phyloP scores from a whole-genome alignment of 2,888 invertebrate species.

The Caenorhabditis sp. region DNA sequence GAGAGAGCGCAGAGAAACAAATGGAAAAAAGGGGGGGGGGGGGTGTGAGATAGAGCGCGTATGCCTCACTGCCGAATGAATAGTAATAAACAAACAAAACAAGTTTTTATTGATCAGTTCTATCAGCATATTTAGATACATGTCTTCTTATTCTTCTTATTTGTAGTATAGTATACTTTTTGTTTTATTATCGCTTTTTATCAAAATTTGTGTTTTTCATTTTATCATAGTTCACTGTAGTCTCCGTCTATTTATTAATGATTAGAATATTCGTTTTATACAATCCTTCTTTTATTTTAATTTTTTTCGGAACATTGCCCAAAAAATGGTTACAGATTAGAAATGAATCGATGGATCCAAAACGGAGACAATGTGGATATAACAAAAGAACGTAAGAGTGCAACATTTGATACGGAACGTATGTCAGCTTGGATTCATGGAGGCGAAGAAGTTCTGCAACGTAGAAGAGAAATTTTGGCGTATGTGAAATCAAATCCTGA shows the following conservation, averaged over 20 bases:
- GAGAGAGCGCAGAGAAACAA: no score
- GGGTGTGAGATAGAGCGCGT: no score
- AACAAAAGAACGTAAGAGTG: constrained; percentile 50
- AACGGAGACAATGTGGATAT: constrained; percentile 64
- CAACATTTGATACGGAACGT: constrained; percentile 49
- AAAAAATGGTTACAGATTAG: not conserved
- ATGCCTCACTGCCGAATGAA: no score
- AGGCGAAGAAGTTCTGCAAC: constrained; percentile 50
- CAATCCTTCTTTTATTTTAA: not conserved
- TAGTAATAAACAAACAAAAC: not conserved
- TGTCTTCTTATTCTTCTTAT: not conserved
- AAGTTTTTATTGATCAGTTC: not conserved
- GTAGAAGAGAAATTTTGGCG: constrained; percentile 62
- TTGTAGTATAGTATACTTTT: not conserved
- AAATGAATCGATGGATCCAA: constrained; percentile 50
- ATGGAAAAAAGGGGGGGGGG: no score
- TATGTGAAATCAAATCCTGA: constrained; percentile 69
- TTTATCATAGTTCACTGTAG: not conserved
- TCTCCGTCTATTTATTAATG: not conserved
- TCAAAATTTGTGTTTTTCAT: not conserved
- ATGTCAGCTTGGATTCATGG: constrained; percentile 62
- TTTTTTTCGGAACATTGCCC: not conserved
- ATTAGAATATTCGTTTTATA: not conserved
- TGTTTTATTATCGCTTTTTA: constrained; percentile 1
- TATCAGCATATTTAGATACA: not conserved